A percentile compares a stretch with the other conserved stretches of the same genome.
Evolutionary conservation across 2,797 vertebrate genomes (phyloP).

Genomic region (Microtus californicus): DNA sequence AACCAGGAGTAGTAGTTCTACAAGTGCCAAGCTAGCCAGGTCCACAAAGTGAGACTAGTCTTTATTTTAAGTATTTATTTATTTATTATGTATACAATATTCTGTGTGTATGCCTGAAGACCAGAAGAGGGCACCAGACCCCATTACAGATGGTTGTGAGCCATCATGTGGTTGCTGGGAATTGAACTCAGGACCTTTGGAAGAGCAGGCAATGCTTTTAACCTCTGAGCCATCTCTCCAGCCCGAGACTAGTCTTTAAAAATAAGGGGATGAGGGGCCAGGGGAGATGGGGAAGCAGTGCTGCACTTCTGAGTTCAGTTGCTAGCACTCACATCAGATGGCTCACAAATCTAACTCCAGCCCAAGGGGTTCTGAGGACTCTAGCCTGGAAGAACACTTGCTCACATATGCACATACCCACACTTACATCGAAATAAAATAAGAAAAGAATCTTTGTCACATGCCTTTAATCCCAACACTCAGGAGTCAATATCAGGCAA

Average conservation of each 20-base stretch:
- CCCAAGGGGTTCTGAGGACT: not conserved
- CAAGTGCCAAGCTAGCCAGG: not conserved
- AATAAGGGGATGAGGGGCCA: too few relatives aligned
- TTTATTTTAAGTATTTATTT: too few relatives aligned
- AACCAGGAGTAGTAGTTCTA: not conserved
- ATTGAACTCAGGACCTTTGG: too few relatives aligned
- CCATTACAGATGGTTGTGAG: too few relatives aligned
- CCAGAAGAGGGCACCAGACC: too few relatives aligned
- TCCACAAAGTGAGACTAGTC: not conserved
- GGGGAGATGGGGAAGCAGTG: too few relatives aligned
- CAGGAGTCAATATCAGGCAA: not conserved
- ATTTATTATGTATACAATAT: too few relatives aligned
- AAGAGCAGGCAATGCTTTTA: too few relatives aligned
- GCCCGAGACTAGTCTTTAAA: not conserved
- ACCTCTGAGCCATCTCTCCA: too few relatives aligned
- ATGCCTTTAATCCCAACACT: not conserved
- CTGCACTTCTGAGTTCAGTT: not conserved
- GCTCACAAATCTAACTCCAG: not conserved
- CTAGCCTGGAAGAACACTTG: not conserved
- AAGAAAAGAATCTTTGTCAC: not conserved
- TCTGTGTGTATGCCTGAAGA: too few relatives aligned
- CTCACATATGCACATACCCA: not conserved
- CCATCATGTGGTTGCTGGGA: too few relatives aligned
- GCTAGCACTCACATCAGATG: not conserved
- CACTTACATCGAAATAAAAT: not conserved